phyloP scores from a whole-genome alignment of 2,888 invertebrate species.

The Alsophila aescularia region DNA sequence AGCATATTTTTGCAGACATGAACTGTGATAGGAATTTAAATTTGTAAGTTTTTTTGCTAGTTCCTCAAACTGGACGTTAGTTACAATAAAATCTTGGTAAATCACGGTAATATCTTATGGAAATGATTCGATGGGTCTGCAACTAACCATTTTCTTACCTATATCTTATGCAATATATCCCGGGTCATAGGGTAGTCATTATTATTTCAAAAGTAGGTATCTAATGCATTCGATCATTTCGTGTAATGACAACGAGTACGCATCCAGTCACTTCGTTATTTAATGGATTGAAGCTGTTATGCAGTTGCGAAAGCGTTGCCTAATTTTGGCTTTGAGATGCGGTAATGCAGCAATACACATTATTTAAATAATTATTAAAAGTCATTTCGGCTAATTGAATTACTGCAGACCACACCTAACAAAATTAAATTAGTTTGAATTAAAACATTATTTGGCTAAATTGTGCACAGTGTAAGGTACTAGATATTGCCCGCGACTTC shows the following conservation, averaged over 20 bases:
- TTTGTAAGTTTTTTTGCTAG: background rate
- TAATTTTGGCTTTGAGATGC: background rate
- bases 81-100: no score
- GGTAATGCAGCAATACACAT: background rate
- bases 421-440: no score
- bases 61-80: background rate
- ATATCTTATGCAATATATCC: background rate
- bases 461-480: background rate
- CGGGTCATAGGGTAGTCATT: background rate
- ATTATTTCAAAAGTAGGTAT: background rate
- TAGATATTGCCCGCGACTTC: background rate
- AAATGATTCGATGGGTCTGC: no score
- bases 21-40: no score
- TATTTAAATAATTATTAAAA: background rate
- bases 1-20: no score
- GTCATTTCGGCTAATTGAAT: background rate
- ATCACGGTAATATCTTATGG: no score
- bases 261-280: constrained; percentile 2
- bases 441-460: background rate
- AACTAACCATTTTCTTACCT: background rate
- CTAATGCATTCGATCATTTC: background rate
- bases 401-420: background rate
- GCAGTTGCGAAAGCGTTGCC: constrained; percentile 8
- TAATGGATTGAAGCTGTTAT: background rate
- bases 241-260: background rate